Evolutionary conservation across 2,797 vertebrate species (phyloP).

Genomic region (Artibeus lituratus): DNA sequence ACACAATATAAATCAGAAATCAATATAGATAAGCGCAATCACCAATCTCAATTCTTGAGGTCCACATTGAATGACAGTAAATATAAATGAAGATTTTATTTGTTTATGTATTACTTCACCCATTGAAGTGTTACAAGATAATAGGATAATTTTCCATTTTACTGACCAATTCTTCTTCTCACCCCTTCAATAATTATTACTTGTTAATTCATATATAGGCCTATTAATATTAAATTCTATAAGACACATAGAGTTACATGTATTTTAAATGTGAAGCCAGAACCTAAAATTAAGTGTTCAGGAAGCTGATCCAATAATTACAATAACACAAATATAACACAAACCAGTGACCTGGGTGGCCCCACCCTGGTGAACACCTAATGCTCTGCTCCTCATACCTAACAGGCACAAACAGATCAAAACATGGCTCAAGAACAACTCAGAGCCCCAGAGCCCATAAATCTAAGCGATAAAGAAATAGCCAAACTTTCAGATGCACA

Average conservation of each 20-base stretch:
- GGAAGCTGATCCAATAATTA: neutral
- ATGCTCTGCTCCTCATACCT: too few species aligned
- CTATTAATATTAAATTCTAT: neutral
- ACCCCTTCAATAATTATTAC: neutral
- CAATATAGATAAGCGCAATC: neutral
- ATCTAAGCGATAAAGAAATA: too few species aligned
- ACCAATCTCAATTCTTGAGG: neutral
- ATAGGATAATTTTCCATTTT: neutral
- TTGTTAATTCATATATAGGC: neutral
- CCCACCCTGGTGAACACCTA: too few species aligned
- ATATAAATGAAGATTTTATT: neutral
- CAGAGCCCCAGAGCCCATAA: too few species aligned
- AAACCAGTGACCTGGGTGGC: too few species aligned
- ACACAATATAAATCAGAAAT: constrained; percentile 25
- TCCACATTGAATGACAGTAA: neutral
- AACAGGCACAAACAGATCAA: too few species aligned
- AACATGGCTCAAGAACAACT: too few species aligned
- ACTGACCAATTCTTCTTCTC: neutral
- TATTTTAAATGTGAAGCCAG: neutral
- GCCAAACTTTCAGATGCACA: too few species aligned
- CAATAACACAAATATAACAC: too few species aligned
- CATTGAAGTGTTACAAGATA: neutral
- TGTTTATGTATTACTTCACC: neutral
- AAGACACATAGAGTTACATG: neutral
- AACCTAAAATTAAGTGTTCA: neutral